Evolutionary conservation across 2,113 vertebrate species (phyloP).

Genomic region (Oreochromis spilurus): DNA sequence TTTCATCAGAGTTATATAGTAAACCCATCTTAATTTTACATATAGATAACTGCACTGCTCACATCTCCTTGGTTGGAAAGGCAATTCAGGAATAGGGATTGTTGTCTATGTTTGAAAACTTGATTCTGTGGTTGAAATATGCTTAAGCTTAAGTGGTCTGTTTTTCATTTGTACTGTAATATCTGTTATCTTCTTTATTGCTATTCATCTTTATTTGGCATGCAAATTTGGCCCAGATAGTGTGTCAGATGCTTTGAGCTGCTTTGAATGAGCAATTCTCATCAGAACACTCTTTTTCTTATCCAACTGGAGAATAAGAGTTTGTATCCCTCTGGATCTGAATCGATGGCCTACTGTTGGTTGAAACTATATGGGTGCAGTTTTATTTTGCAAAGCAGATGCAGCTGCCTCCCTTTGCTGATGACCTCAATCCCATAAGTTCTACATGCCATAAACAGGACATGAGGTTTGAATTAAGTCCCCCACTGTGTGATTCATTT

Average conservation of each 20-base stretch:
- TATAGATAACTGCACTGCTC: background rate
- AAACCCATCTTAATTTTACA: background rate
- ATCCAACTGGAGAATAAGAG: background rate
- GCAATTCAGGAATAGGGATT: background rate
- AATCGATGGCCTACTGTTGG: background rate
- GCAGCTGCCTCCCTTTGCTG: background rate
- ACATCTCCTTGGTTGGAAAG: background rate
- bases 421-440: constrained; percentile 45
- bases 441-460: constrained; percentile 13
- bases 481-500: constrained; percentile 12
- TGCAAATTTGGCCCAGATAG: background rate
- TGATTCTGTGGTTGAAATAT: background rate
- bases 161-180: background rate
- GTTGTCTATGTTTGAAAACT: background rate
- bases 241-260: background rate
- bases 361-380: background rate
- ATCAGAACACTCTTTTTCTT: background rate
- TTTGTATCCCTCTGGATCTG: background rate
- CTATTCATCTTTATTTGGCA: background rate
- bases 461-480: constrained; percentile 57
- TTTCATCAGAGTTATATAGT: constrained; percentile 6
- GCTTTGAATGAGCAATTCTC: background rate
- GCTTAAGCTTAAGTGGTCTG: background rate
- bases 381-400: constrained; percentile 18
- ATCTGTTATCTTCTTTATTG: background rate